Conservation (phyloP, 2,797 vertebrate genomes). For the Microchirus variegatus region DNA sequence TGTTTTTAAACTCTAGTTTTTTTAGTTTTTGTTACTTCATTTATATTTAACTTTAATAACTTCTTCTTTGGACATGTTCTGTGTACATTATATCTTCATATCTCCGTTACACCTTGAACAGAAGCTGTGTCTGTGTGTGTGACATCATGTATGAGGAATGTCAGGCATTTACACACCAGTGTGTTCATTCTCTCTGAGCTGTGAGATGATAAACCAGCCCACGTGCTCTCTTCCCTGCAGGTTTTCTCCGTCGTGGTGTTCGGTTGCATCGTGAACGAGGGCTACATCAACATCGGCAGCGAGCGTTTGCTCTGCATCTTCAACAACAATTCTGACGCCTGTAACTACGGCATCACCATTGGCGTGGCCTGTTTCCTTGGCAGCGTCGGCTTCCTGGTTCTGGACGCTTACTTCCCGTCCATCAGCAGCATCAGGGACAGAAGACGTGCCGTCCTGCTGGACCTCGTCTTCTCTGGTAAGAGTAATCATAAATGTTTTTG, state of each 20-base stretch:
- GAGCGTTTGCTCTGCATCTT: slow-evolving; percentile 89
- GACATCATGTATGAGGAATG: slow-evolving; percentile 34
- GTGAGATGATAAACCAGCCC: slow-evolving; percentile 39
- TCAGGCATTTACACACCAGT: slow-evolving; percentile 28
- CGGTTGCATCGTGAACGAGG: slow-evolving; percentile 94
- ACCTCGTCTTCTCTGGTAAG: slow-evolving; percentile 92
- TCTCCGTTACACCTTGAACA: no score
- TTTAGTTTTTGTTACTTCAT: no score
- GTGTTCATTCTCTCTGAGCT: slow-evolving; percentile 47
- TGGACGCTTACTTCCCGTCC: slow-evolving; percentile 93
- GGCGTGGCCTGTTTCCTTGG: slow-evolving; percentile 92
- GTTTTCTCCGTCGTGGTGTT: slow-evolving; percentile 93
- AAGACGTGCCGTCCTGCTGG: slow-evolving; percentile 87
- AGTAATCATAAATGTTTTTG: neutral
- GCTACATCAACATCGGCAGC: slow-evolving; percentile 90
- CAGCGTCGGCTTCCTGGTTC: slow-evolving; percentile 87
- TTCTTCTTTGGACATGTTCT: no score
- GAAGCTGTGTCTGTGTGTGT: no score
- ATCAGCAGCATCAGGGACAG: slow-evolving; percentile 95
- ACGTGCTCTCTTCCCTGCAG: slow-evolving; percentile 31
- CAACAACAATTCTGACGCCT: slow-evolving; percentile 91
- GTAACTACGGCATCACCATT: slow-evolving; percentile 90
- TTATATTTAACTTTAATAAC: no score
- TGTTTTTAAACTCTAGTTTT: no score
- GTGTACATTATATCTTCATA: no score